phyloP scores from a whole-genome alignment of 2,888 invertebrate genomes.

The Melolontha melolontha region DNA sequence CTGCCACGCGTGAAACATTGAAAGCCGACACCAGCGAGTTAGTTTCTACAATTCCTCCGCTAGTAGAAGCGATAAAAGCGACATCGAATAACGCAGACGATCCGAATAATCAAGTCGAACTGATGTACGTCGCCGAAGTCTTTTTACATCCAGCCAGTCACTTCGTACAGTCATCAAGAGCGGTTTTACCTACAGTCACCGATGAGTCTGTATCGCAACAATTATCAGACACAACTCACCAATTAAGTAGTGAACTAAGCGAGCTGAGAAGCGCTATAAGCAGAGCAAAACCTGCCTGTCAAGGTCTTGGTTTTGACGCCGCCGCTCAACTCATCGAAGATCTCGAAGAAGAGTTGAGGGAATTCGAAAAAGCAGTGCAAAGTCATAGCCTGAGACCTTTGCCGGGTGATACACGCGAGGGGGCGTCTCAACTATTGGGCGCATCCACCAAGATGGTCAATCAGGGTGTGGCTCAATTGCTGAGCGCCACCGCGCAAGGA shows the following conservation, averaged over 20 bases:
- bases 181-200: conserved; percentile 84
- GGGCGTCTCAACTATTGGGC: conserved; percentile 71
- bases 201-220: conserved; percentile 84
- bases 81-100: conserved; percentile 78
- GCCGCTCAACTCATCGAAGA: conserved; percentile 86
- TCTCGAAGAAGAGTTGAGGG: conserved; percentile 84
- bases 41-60: conserved; percentile 82
- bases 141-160: conserved; percentile 77
- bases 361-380: conserved; percentile 81
- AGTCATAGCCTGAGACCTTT: conserved; percentile 81
- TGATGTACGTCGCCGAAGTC: conserved; percentile 86
- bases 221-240: conserved; percentile 78
- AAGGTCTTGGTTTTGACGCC: conserved; percentile 86
- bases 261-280: conserved; percentile 62
- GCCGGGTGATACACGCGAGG: conserved; percentile 76
- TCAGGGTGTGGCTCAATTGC: conserved; percentile 85
- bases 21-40: conserved; percentile 80
- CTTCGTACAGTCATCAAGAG: conserved; percentile 81
- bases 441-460: conserved; percentile 81
- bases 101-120: conserved; percentile 80
- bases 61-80: conserved; percentile 83
- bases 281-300: conserved; percentile 71
- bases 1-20: conserved; percentile 77
- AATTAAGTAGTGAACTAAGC: conserved; percentile 70
- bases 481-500: conserved; percentile 84